Evolutionary conservation across 2,797 vertebrate species (phyloP), one percentile per base, ranked within the genome.

Genomic region (Sorex maritimensis): DNA sequence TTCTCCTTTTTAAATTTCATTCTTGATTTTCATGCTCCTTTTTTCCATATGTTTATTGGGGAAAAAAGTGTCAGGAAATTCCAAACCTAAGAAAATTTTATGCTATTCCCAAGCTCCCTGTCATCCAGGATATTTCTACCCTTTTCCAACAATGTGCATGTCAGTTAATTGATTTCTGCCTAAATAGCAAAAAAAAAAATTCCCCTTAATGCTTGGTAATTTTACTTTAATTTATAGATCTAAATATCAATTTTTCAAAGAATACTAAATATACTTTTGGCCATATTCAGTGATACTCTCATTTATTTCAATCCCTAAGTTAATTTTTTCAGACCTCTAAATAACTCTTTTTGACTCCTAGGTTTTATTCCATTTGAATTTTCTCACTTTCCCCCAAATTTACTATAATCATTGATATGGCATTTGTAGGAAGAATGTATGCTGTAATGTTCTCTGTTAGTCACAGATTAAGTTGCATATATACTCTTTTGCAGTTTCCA

Each of bases 41-140:
- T 34, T 34, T 34, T 92, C 84, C 52, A 77, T 92, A 38, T 80
- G 74, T 93, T 94, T 90, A 95, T 86, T 38, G 23, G 78, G 72
- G 55, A 67, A 86, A 93, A 85, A 74, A 86, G 15, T 77, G 65
- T 89, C 75, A 91, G 34, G 58, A 82, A 63, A 65, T 61, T 86
- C 81, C 4, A 81, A 77, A 86, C 46, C 75, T 86, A 84, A 0
- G 15, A 69, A 81, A 21, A 9, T 69, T 86, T 86, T 95, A 55
- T 95, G 49, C 82, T 95, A 75, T 38, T 79, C 74, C 75, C 77
- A 90, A 49, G 58, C 15, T 86, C 0, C 41, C 63, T 67, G 2
- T n/a, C 68, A 28, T 12, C 15, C 17, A 80, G 34, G 41, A 30
- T 71, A 86, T 93, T 85, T 34, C n/a, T 88, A 5, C 26, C 44